Evolutionary conservation across 2,888 invertebrate species (phyloP), one percentile per base, ranked within the genome.

Genomic region (Lasioglossum zephyrum): DNA sequence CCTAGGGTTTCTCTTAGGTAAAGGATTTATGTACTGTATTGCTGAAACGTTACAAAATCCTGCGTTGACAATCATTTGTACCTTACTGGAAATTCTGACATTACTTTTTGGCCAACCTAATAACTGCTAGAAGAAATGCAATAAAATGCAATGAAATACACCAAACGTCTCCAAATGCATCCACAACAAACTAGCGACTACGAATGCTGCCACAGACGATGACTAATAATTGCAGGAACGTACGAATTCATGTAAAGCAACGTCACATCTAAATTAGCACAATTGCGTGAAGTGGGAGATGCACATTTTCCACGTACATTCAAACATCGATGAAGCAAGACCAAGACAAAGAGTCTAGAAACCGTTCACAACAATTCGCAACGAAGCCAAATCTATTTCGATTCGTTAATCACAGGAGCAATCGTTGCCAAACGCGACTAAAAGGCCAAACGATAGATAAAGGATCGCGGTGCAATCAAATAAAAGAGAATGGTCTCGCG

Each of bases 301-400:
- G 63, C 63, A 47, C 66, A 73, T 74, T 72, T 73, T 79, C 84
- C 63, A 41, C 39, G 39, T 70, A 81, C 87, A 36, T 70, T 39
- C n/a, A 8, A 73, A 81, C 41, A 49, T 26, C 22, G 44, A 63
- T 66, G 36, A 36, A 74, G 31, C 36, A 81, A 76, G 63, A 87
- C 81, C 31, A 49, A 80, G 79, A 44, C 22, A 53, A 63, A 26
- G 70, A 73, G 36, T 41, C 31, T 6, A 39, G 63, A 57, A 49
- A 44, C 41, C 16, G 18, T 36, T 31, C 41, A 44, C 26, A 16
- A 41, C 53, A 39, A 8, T 18, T 73, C 73, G 69, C 77, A 80
- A 82, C 82, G 44, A 44, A 77, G 89, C 87, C 89, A 86, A 89
- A 63, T 89, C 87, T 87, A 89, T 87, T 89, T 87, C 77, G 69